phyloP scores from a whole-genome alignment of 2,888 invertebrate genomes.

The Eurytoma californica region DNA sequence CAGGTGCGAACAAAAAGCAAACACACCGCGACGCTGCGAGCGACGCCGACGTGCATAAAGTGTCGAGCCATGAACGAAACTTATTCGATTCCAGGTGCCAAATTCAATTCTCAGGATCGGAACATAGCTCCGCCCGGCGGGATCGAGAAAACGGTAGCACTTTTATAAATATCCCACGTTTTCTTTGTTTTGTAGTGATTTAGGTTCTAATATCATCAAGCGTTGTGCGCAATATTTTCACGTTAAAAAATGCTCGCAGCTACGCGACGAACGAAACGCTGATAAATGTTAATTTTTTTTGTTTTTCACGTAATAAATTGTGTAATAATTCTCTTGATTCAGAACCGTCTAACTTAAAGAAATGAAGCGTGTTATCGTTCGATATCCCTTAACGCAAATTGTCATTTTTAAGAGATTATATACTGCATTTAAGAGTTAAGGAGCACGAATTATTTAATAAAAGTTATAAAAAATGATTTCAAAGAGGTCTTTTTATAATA shows the following conservation, averaged over 20 bases:
- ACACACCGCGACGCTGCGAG: conserved; percentile 9
- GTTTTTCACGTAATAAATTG: conserved; percentile 15
- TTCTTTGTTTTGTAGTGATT: conserved; percentile 16
- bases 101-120: conserved; percentile 48
- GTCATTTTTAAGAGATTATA: conserved; percentile 49
- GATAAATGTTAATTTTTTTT: conserved; percentile 36
- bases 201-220: neutral
- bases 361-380: conserved; percentile 19
- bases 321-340: conserved; percentile 5
- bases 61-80: conserved; percentile 6
- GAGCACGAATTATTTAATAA: conserved; percentile 43
- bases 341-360: conserved; percentile 29
- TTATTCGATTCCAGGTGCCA: conserved; percentile 57
- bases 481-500: conserved; percentile 48
- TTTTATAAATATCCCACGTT: conserved; percentile 52
- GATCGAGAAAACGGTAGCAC: conserved; percentile 54
- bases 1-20: conserved; percentile 26
- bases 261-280: conserved; percentile 22
- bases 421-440: conserved; percentile 52
- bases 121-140: conserved; percentile 53
- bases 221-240: conserved; percentile 17
- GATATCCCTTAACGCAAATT: conserved; percentile 33
- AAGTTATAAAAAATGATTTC: conserved; percentile 19
- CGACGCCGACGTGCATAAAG: conserved; percentile 1
- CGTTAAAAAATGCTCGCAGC: conserved; percentile 40